Evolutionary conservation across 2,113 vertebrate genomes (phyloP), one percentile per base, ranked within the genome.

Genomic region (Dasyprocta punctata): DNA sequence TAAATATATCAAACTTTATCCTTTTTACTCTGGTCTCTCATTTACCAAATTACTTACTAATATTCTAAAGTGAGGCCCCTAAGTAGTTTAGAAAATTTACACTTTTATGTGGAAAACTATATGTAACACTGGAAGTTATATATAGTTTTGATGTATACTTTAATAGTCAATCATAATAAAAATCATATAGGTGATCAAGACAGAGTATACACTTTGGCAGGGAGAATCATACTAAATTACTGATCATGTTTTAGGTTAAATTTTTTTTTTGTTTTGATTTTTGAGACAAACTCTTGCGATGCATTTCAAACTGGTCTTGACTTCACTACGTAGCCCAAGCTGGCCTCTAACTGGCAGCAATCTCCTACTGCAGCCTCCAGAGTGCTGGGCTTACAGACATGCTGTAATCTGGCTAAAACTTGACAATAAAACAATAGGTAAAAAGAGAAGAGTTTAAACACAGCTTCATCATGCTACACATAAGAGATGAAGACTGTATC

Each of bases 91-190:
- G 4, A 58, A 10, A 77, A 28, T 84, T 77, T 82, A 88, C 3
- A 52, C 28, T 83, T 20, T 24, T 52, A 75, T 0, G 2, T 30
- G 20, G 44, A 77, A 87, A 93, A n/a, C 6, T 9, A 41, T n/a
- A n/a, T n/a, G n/a, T n/a, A 28, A 78, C 38, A 92, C 0, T 78
- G 33, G 89, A 90, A 92, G 92, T 83, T 82, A 73, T 6, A 19
- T 6, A 47, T 20, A 86, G 38, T 94, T 77, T 87, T 85, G 61
- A 94, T 11, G 89, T 2, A 56, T 38, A 94, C 44, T 84, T 92
- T 95, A 78, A 86, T 58, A 89, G 13, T 89, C 41, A 54, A 58
- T 44, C 41, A 20, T 61, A 93, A 92, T 80, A 97, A 94, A 97
- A 83, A 41, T 58, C 17, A n/a, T 13, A 17, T 65, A 84, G 81